phyloP scores from a whole-genome alignment of 2,113 vertebrate species.

The Carassius carassius region DNA sequence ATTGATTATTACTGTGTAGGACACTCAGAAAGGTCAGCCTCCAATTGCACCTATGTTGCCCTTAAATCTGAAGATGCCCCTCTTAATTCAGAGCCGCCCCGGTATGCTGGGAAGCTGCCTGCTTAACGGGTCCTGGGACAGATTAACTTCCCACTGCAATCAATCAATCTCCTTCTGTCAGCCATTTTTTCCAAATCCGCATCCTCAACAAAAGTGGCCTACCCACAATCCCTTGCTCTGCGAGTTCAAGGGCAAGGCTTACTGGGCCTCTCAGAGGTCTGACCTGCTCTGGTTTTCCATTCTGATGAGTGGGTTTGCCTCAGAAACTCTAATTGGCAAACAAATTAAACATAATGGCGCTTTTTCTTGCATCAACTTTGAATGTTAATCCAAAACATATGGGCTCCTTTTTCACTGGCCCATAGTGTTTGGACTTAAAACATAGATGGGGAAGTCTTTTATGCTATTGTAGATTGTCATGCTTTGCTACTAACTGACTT shows the following conservation, averaged over 20 bases:
- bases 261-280: slow-evolving; percentile 2
- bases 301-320: not conserved
- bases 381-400: slow-evolving; percentile 25
- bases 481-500: not conserved
- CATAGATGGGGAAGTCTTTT: not conserved
- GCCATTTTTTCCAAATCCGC: slow-evolving; percentile 46
- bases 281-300: slow-evolving; percentile 15
- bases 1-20: slow-evolving; percentile 20
- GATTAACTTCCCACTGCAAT: slow-evolving; percentile 41
- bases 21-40: slow-evolving; percentile 25
- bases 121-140: slow-evolving; percentile 7
- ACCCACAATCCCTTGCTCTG: slow-evolving; percentile 10
- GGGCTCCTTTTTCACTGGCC: slow-evolving; percentile 2
- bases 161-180: slow-evolving; percentile 50
- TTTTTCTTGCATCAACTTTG: not conserved
- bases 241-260: slow-evolving; percentile 13
- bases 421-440: slow-evolving; percentile 9
- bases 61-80: not conserved
- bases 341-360: slow-evolving; percentile 7
- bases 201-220: slow-evolving; percentile 25
- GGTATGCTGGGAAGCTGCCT: not conserved
- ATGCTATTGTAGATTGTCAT: not conserved
- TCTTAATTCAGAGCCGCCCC: slow-evolving; percentile 2
- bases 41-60: slow-evolving; percentile 23
- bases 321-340: slow-evolving; percentile 25